Base-by-base conservation (phyloP, 2,797 vertebrate species). In the Thaleichthys pacificus region DNA sequence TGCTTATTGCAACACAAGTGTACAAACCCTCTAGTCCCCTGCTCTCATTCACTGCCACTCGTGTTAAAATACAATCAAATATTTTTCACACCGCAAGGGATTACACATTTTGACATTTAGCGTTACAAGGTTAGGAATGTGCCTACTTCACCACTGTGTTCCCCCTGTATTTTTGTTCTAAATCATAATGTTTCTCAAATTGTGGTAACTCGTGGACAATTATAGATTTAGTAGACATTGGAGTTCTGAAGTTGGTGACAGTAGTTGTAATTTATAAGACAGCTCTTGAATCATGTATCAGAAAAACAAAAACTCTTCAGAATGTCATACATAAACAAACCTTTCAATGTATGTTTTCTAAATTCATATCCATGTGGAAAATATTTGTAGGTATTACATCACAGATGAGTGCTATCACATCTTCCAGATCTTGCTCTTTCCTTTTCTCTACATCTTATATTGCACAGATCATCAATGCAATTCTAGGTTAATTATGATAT, bases 1-100 rank as follows among this genome's bases (percentile, higher is more conserved):
- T 81, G 82, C 66, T 66, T 71, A 22, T 81, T 75, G 88, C 81
- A 88, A 87, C 88, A 85, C 85, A 79, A 72, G 68, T 70, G 61
- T 67, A 73, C 66, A 69, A 71, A 24, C 63, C 24, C 47, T 68
- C 21, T 35, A 5, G 19, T 64, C 63, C 47, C 15, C 24, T 67
- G 12, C 49, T 9, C 17, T 67, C 22, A 21, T 47, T 3, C 14
- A 51, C 38, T 51, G 47, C 47, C 11, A 2, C 38, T 42, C 42
- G n/a, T 56, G 19, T n/a, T 56, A 6, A 56, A 56, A n/a, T 47
- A 66, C 47, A 51, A 17, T 65, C 17, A 42, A 22, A 62, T 24
- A 70, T 61, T 57, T 47, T 26, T 28, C 58, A 38, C 11, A 22
- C 28, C 15, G 61, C 28, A 30, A 56, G 51, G 19, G 15, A 54